These are phyloP conservation scores for Antennarius striatus DNA, from an alignment of 2,113 vertebrate genomes.

Conservation along the genomic window DNA sequence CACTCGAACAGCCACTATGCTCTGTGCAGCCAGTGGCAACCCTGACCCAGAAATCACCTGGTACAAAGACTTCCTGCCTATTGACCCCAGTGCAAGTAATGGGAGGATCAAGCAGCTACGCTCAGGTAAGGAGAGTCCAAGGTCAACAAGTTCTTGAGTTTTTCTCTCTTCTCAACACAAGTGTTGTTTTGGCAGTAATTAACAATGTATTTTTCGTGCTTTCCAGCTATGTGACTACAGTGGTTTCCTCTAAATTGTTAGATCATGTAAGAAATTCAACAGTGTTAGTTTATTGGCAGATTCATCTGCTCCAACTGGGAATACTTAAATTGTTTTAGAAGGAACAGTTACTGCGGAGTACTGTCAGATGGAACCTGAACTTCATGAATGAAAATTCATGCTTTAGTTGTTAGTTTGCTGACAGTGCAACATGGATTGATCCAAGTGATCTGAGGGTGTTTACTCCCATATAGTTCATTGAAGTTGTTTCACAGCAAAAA, in stretches of 20 bases:
- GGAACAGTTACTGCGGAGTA: too few species aligned
- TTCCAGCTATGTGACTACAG: constrained; percentile 2
- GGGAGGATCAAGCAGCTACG: constrained; percentile 96
- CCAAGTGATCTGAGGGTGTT: not conserved
- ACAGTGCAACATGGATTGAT: not conserved
- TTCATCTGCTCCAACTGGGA: not conserved
- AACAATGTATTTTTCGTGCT: constrained; percentile 4
- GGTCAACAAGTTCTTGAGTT: not conserved
- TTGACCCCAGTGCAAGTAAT: constrained; percentile 91
- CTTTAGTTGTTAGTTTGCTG: too few species aligned
- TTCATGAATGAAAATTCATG: too few species aligned
- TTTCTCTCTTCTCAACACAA: not conserved
- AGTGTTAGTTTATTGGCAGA: too few species aligned
- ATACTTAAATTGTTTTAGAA: not conserved
- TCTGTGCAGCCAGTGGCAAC: constrained; percentile 95
- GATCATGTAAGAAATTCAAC: not conserved
- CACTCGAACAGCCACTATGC: constrained; percentile 95
- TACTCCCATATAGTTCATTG: too few species aligned
- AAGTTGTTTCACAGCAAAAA: too few species aligned
- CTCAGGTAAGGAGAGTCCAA: constrained; percentile 84
- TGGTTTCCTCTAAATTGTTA: not conserved
- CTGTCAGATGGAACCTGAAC: too few species aligned
- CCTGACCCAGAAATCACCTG: constrained; percentile 98
- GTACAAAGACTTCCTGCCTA: constrained; percentile 98
- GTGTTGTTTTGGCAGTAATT: not conserved